A percentile compares a stretch with the other conserved stretches of the same genome.
Evolutionary conservation across 2,113 vertebrate species (phyloP).

Genomic region (Phyllostomus discolor): DNA sequence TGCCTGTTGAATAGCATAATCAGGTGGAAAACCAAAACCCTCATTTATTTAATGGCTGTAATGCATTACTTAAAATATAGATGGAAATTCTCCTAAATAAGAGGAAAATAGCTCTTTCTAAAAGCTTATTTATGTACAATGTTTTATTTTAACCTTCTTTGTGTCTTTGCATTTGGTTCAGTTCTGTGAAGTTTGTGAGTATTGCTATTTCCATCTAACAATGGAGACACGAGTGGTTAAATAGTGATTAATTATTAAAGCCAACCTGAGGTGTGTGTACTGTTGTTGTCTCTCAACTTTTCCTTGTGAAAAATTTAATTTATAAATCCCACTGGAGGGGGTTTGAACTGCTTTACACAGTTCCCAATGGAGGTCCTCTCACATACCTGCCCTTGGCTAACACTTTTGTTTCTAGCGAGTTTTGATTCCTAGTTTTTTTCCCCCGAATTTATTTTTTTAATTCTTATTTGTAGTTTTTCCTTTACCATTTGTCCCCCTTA

Average conservation of each 20-base stretch:
- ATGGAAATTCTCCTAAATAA: background rate
- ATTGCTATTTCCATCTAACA: background rate
- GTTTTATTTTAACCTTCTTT: background rate
- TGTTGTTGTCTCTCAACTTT: background rate
- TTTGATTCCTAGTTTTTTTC: background rate
- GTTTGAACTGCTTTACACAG: background rate
- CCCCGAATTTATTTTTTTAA: too few relatives aligned
- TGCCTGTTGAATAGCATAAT: background rate
- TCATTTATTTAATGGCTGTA: background rate
- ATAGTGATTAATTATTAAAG: background rate
- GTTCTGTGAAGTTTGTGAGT: background rate
- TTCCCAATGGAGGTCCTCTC: background rate
- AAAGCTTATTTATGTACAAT: background rate
- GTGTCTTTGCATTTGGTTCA: background rate
- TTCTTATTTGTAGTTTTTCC: too few relatives aligned
- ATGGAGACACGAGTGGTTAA: background rate
- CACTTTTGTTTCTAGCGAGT: background rate
- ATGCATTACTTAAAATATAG: background rate
- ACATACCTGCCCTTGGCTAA: background rate
- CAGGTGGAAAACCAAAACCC: background rate
- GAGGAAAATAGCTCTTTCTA: background rate
- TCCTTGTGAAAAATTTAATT: background rate
- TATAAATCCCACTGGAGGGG: background rate
- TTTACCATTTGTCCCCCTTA: too few relatives aligned
- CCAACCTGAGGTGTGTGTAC: background rate